Base-by-base conservation (phyloP, 2,113 vertebrate genomes). In the Cavia porcellus region DNA sequence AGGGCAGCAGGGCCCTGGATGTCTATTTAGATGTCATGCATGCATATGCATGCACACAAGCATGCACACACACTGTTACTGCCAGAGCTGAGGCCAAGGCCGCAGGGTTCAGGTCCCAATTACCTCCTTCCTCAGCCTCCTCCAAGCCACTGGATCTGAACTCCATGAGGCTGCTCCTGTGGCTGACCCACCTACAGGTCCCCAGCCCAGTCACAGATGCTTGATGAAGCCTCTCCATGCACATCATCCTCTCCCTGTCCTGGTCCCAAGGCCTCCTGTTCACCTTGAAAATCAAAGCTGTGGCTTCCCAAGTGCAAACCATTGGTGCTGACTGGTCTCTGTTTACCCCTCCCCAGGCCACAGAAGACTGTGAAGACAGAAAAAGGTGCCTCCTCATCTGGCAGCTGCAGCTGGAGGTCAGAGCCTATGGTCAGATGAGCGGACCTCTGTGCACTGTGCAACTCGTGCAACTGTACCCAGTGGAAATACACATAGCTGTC, bases 1-100 rank as follows among this genome's bases (percentile, higher is more conserved):
- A 0, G 3, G 79, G 42, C 2, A 2, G 24, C 20, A 14, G 32
- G 35, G 5, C 24, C 77, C 45, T 2, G 1, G n/a, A 11, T 35
- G n/a, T n/a, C 10, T 14, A 28, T n/a, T 86, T 24, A 45, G 57
- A 85, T 30, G 1, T 50, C 20, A 30, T 28, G 42, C 6, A 24
- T 10, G 4, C 28, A 5, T 38, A 5, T 20, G 2, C 62, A 17
- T 14, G 5, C 38, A 15, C 47, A 10, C 14, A 15, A 30, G 6
- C 25, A 42, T 25, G 6, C 19, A 22, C 4, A 7, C 57, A 17
- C 14, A 42, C 32, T 38, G n/a, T 57, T 84, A 61, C 64, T 19
- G 61, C 35, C 45, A 61, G 74, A 79, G 59, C 0, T 77, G 50
- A 32, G 75, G 35, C 35, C 59, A 32, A 1, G 2, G 52, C 55